These are phyloP conservation scores for Standfussiana lucernea DNA, from an alignment of 2,888 invertebrate genomes.

Conservation along the genomic window DNA sequence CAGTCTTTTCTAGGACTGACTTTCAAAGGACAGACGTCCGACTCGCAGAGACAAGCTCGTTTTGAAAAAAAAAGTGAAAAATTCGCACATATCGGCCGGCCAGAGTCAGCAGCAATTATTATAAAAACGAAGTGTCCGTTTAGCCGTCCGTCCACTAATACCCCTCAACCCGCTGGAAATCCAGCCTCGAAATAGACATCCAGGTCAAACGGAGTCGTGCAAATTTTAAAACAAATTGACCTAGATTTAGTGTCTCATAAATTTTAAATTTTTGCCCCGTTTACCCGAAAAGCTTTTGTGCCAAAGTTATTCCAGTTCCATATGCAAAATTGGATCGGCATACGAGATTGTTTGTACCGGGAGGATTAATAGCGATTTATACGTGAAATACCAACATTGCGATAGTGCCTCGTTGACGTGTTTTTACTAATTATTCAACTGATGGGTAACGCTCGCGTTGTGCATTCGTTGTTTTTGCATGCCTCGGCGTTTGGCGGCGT, in stretches of 20 bases:
- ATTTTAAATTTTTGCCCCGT: constrained; percentile 71
- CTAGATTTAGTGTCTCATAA: constrained; percentile 74
- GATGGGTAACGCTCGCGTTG: constrained; percentile 24
- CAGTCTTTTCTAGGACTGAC: constrained; percentile 48
- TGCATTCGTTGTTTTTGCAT: constrained; percentile 36
- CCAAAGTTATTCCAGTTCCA: constrained; percentile 63
- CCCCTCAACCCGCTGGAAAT: constrained; percentile 57
- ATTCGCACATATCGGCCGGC: constrained; percentile 68
- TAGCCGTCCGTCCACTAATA: constrained; percentile 64
- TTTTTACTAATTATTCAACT: constrained; percentile 28
- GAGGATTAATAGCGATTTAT: constrained; percentile 63
- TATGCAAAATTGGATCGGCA: constrained; percentile 63
- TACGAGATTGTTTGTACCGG: constrained; percentile 63
- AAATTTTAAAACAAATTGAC: constrained; percentile 75
- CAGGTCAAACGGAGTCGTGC: constrained; percentile 65
- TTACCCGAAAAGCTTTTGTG: constrained; percentile 65
- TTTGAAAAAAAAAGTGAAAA: constrained; percentile 69
- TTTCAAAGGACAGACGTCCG: constrained; percentile 55
- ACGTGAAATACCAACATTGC: constrained; percentile 4
- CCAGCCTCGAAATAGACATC: constrained; percentile 69
- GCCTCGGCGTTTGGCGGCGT: constrained; percentile 9
- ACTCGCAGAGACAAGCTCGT: constrained; percentile 49
- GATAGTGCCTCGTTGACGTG: constrained; percentile 12
- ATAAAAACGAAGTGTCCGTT: constrained; percentile 68
- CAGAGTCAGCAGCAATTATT: constrained; percentile 60